Evolutionary conservation across 2,113 vertebrate species (phyloP).

Genomic region (Cyphomyrus discorhynchus): DNA sequence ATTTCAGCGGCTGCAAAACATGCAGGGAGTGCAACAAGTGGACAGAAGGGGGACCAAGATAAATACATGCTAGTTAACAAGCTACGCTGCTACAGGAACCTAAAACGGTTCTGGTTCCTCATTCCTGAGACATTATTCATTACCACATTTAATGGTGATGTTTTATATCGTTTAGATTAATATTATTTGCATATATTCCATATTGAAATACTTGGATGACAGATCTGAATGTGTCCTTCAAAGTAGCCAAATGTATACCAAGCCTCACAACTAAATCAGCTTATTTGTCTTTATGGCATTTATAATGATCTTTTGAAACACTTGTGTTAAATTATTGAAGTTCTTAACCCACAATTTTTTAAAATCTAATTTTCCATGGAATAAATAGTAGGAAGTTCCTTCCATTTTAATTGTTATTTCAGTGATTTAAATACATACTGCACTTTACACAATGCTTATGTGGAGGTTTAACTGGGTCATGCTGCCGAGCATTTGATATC

Average conservation of each 20-base stretch:
- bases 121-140: neutral
- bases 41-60: neutral
- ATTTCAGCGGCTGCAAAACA: neutral
- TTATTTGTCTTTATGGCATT: neutral
- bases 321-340: neutral
- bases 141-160: no score
- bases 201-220: neutral
- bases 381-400: neutral
- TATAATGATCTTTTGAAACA: neutral
- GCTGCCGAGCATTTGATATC: neutral
- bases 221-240: neutral
- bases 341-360: neutral
- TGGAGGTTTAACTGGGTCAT: neutral
- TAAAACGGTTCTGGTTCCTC: neutral
- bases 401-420: neutral
- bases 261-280: neutral
- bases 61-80: neutral
- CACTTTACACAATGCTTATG: neutral
- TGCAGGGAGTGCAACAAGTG: neutral
- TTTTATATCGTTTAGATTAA: neutral
- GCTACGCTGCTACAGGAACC: neutral
- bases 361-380: neutral
- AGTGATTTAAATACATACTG: neutral
- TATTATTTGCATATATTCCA: neutral
- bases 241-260: neutral